phyloP scores from a whole-genome alignment of 2,888 invertebrate species.

The Elmis aenea region DNA sequence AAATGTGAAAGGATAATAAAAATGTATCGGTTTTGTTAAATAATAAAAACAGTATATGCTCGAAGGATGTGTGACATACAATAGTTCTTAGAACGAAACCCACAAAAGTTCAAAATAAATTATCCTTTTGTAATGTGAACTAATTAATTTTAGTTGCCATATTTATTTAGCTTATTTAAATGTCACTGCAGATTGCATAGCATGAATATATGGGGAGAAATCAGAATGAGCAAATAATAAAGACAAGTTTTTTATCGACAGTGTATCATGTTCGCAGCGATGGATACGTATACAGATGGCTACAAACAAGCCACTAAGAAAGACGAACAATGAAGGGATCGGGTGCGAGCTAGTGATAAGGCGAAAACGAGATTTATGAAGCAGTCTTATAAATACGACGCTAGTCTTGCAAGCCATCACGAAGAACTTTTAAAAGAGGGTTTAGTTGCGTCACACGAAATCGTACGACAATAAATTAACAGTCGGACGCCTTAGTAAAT shows the following conservation, averaged over 20 bases:
- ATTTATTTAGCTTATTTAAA: too few species aligned
- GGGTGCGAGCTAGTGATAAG: slow-evolving; percentile 27
- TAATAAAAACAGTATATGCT: too few species aligned
- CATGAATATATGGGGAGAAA: too few species aligned
- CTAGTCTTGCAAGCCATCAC: slow-evolving; percentile 17
- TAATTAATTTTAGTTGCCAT: too few species aligned
- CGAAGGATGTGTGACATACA: too few species aligned
- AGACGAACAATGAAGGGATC: slow-evolving; percentile 21
- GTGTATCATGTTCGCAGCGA: slow-evolving; percentile 1
- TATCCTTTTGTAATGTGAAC: too few species aligned
- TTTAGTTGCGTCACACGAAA: slow-evolving; percentile 11
- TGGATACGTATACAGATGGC: slow-evolving; percentile 19
- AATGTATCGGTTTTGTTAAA: slow-evolving; percentile 9
- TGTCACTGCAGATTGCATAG: too few species aligned
- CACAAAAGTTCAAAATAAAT: too few species aligned
- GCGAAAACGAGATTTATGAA: slow-evolving; percentile 26
- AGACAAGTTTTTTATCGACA: slow-evolving; percentile 1
- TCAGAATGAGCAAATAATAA: too few species aligned
- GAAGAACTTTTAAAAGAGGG: slow-evolving; percentile 12
- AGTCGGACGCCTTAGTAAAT: slow-evolving; percentile 13
- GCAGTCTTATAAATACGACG: slow-evolving; percentile 22
- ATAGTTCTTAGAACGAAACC: too few species aligned
- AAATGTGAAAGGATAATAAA: slow-evolving; percentile 13
- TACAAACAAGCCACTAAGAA: slow-evolving; percentile 22
- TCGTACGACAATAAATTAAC: slow-evolving; percentile 16